Percentiles rank a stretch among this genome's conserved stretches.
Conservation (phyloP, 2,113 vertebrate genomes). For the Chunga burmeisteri region DNA sequence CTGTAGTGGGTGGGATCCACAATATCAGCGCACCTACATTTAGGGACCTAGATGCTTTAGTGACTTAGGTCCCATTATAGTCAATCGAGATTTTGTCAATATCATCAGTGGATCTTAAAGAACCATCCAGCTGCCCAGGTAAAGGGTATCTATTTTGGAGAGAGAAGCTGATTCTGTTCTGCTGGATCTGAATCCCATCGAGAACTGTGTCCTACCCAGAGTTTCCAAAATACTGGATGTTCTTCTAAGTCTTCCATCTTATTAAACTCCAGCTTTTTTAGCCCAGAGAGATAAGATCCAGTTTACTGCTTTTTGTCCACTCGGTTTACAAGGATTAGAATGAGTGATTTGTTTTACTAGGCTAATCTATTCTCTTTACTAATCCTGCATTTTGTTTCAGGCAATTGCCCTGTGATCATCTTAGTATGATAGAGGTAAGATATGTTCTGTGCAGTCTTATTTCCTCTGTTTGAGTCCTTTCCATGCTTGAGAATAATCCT, state of each 20-base stretch:
- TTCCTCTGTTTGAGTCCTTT: background rate
- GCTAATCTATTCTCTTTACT: background rate
- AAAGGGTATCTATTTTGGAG: background rate
- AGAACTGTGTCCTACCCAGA: background rate
- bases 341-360: background rate
- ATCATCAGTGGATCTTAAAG: background rate
- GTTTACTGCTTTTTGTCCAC: background rate
- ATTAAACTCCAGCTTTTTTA: background rate
- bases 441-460: background rate
- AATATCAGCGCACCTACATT: background rate
- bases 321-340: background rate
- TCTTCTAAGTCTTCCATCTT: background rate
- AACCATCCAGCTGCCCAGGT: background rate
- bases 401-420: background rate
- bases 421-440: background rate
- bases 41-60: background rate
- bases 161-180: background rate
- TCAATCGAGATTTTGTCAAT: background rate
- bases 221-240: background rate
- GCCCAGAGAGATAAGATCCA: background rate
- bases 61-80: background rate
- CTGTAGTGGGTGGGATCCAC: fast-evolving
- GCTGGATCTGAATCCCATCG: background rate
- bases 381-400: background rate
- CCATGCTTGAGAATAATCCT: background rate